phyloP scores from a whole-genome alignment of 2,797 vertebrate genomes.

The Coranthus polyacanthus region DNA sequence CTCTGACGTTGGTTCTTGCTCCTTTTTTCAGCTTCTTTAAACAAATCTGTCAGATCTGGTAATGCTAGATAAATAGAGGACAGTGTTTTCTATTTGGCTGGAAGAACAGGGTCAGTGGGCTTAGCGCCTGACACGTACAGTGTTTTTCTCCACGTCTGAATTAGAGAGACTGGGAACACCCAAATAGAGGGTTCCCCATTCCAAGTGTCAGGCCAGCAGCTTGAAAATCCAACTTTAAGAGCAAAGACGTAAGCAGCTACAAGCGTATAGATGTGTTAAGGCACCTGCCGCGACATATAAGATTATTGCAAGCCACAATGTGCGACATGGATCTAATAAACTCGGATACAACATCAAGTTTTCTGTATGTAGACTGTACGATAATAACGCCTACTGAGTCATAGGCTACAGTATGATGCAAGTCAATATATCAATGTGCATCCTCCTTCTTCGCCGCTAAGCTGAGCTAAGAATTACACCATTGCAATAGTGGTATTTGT shows the following conservation, averaged over 20 bases:
- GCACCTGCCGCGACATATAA: too few relatives aligned
- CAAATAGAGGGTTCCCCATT: constrained; percentile 55
- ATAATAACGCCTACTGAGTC: too few relatives aligned
- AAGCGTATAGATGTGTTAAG: not conserved
- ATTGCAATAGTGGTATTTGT: too few relatives aligned
- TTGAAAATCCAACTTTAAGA: constrained; percentile 43
- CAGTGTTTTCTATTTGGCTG: constrained; percentile 44
- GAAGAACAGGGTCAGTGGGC: constrained; percentile 51
- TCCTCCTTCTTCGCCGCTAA: too few relatives aligned
- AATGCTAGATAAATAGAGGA: constrained; percentile 56
- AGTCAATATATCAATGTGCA: too few relatives aligned
- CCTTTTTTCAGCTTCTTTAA: constrained; percentile 46
- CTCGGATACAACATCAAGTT: too few relatives aligned
- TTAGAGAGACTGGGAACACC: constrained; percentile 49
- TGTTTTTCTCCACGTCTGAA: constrained; percentile 49
- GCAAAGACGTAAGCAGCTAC: constrained; percentile 21
- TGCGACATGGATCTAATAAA: too few relatives aligned
- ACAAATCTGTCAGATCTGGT: constrained; percentile 54
- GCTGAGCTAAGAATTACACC: too few relatives aligned
- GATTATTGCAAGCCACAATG: too few relatives aligned
- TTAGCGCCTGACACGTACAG: constrained; percentile 45
- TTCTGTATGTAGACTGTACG: too few relatives aligned
- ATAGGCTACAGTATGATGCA: too few relatives aligned
- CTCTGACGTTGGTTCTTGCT: constrained; percentile 21
- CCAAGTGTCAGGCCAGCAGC: constrained; percentile 36